Percentiles rank a stretch among this genome's conserved stretches.
phyloP scores from a whole-genome alignment of 2,888 invertebrate genomes.

The Xanthostigma xanthostigma region DNA sequence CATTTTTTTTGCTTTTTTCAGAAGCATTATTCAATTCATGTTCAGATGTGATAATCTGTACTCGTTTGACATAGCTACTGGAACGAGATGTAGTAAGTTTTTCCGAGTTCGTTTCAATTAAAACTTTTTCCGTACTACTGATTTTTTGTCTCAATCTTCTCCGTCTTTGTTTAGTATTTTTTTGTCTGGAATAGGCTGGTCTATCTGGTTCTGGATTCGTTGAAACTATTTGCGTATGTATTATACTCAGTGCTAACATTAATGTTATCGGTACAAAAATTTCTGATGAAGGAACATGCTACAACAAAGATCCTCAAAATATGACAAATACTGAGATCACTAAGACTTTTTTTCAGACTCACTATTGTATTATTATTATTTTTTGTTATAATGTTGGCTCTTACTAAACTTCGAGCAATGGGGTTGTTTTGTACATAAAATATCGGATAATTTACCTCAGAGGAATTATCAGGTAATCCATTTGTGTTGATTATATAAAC shows the following conservation, averaged over 20 bases:
- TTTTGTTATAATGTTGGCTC: too few species aligned
- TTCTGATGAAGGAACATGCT: slow-evolving; percentile 49
- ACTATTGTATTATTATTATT: too few species aligned
- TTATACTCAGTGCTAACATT: slow-evolving; percentile 57
- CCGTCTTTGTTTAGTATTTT: slow-evolving; percentile 7
- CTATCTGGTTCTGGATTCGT: slow-evolving; percentile 34
- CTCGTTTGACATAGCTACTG: neutral
- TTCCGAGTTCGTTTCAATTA: too few species aligned
- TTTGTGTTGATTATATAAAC: slow-evolving; percentile 29
- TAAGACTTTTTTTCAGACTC: too few species aligned
- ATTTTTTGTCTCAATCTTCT: slow-evolving; percentile 1
- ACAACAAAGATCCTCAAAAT: slow-evolving; percentile 16
- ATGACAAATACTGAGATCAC: slow-evolving; percentile 9
- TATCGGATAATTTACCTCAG: too few species aligned
- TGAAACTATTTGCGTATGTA: slow-evolving; percentile 69
- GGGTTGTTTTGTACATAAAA: too few species aligned
- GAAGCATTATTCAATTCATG: neutral
- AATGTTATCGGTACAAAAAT: slow-evolving; percentile 55
- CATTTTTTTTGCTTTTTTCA: neutral
- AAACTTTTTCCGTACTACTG: too few species aligned
- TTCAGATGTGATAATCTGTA: neutral
- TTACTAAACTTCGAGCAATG: too few species aligned
- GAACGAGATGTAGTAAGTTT: too few species aligned
- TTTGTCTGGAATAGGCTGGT: slow-evolving; percentile 11
- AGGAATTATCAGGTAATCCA: too few species aligned